Evolutionary conservation across 2,888 invertebrate genomes (phyloP).

Genomic region (Galerucella nymphaeae): DNA sequence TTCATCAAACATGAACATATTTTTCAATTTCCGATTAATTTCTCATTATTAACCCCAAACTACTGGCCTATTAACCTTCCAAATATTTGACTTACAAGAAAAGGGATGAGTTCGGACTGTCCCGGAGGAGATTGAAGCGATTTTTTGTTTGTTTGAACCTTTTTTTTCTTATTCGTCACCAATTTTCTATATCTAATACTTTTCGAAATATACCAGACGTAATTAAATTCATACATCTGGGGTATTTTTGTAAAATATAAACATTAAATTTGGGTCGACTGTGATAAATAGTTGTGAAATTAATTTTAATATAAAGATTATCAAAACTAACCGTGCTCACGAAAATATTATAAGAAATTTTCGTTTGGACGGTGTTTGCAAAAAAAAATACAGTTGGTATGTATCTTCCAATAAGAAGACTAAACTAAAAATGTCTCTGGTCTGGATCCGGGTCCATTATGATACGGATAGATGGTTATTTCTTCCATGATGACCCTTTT

Average conservation of each 20-base stretch:
- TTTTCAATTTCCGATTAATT: no score
- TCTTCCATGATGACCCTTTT: no score
- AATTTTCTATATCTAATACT: background rate
- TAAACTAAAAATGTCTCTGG: no score
- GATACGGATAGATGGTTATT: no score
- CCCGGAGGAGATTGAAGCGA: background rate
- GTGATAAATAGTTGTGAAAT: background rate
- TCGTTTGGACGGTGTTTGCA: background rate
- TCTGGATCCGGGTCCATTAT: no score
- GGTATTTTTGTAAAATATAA: background rate
- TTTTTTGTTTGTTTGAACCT: constrained; percentile 9
- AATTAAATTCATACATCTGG: background rate
- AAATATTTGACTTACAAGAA: constrained; percentile 3
- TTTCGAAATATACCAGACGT: background rate
- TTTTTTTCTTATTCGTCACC: background rate
- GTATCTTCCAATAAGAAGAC: no score
- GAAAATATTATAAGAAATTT: background rate
- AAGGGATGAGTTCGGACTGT: background rate
- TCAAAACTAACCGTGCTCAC: constrained; percentile 2
- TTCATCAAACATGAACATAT: no score
- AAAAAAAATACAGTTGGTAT: background rate
- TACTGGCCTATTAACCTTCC: constrained; percentile 10
- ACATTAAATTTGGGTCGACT: constrained; percentile 1
- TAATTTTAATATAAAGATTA: background rate
- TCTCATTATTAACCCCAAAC: background rate